Conservation (phyloP, 1,140 invertebrate species). For the Cyclina sinensis region DNA sequence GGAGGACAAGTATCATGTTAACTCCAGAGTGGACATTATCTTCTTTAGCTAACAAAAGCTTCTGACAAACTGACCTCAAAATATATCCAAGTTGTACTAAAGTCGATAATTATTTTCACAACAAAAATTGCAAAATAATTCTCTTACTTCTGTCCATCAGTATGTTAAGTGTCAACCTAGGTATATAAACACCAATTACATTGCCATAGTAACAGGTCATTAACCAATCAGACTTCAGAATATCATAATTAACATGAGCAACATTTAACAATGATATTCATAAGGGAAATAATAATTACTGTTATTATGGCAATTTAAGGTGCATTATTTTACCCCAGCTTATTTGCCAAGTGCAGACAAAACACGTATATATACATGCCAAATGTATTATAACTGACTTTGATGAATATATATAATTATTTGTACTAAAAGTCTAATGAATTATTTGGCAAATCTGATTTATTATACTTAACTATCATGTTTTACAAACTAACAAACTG, state of each 20-base stretch:
- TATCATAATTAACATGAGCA: slow-evolving; percentile 18
- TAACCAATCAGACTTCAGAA: slow-evolving; percentile 31
- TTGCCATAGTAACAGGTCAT: slow-evolving; percentile 34
- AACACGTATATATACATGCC: slow-evolving; percentile 3
- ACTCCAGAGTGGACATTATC: slow-evolving; percentile 30
- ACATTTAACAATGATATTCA: background rate
- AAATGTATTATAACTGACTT: background rate
- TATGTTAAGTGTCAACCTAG: slow-evolving; percentile 1
- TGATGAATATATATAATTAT: background rate
- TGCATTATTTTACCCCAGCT: background rate
- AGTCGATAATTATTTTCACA: slow-evolving; percentile 40
- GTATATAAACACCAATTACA: slow-evolving; percentile 23
- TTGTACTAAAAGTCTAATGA: background rate
- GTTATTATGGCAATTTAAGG: background rate
- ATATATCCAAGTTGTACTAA: background rate
- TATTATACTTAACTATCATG: background rate
- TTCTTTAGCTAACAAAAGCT: background rate
- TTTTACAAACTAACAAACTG: too few species aligned
- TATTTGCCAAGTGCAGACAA: background rate
- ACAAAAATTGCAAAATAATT: slow-evolving; percentile 15
- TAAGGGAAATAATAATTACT: background rate
- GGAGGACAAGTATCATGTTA: background rate
- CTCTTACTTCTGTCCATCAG: background rate
- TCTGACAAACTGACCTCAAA: background rate
- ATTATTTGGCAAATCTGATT: background rate